phyloP scores from a whole-genome alignment of 2,797 vertebrate genomes.

The Acanthiza pusilla region DNA sequence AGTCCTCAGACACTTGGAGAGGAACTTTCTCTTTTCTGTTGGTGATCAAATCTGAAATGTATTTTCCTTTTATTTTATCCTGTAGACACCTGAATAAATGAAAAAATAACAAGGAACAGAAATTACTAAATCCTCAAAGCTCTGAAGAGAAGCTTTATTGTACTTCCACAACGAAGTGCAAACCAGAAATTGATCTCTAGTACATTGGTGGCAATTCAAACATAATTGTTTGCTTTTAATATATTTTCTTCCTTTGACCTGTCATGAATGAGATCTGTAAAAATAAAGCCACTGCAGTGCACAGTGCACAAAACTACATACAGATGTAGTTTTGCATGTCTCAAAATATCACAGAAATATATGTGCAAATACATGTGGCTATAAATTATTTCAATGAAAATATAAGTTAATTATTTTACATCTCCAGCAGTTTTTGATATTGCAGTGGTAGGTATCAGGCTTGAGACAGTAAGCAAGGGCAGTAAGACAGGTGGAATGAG shows the following conservation, averaged over 20 bases:
- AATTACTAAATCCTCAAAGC: too few species aligned
- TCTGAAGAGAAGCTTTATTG: too few species aligned
- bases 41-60: not conserved
- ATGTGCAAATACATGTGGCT: not conserved
- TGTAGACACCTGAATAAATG: too few species aligned
- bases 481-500: not conserved
- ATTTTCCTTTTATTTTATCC: too few species aligned
- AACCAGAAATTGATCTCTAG: too few species aligned
- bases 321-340: not conserved
- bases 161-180: too few species aligned
- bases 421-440: not conserved
- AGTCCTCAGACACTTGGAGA: slow-evolving; percentile 77
- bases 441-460: not conserved
- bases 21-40: slow-evolving; percentile 23
- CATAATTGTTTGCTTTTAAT: not conserved
- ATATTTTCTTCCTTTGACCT: not conserved
- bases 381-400: not conserved
- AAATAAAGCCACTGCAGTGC: not conserved
- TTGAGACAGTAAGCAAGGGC: not conserved
- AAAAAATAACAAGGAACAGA: too few species aligned
- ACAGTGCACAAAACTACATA: not conserved
- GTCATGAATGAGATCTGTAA: not conserved
- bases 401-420: not conserved
- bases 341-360: not conserved
- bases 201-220: too few species aligned